Evolutionary conservation across 1,140 invertebrate species (phyloP).

Genomic region (Achatina immaculata): DNA sequence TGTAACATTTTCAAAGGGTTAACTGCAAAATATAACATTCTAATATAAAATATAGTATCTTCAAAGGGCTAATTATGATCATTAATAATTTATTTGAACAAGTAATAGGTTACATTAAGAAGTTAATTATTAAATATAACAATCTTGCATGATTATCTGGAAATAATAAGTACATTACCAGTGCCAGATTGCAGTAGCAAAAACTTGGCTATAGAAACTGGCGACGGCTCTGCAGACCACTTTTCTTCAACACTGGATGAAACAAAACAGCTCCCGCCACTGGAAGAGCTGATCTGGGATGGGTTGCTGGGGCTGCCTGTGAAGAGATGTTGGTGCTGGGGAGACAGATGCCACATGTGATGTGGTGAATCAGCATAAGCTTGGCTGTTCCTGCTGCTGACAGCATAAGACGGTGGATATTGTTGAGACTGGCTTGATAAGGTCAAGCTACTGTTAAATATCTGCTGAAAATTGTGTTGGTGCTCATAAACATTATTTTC

Average conservation of each 20-base stretch:
- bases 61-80: no score
- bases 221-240: background rate
- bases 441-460: background rate
- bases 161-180: no score
- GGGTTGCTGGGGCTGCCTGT: background rate
- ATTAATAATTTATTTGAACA: no score
- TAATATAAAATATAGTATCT: no score
- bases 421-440: background rate
- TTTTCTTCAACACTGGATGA: background rate
- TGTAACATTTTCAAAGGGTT: no score
- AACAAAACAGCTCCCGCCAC: constrained; percentile 4
- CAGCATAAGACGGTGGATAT: no score
- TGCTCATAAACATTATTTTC: no score
- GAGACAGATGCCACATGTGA: background rate
- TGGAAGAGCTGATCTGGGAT: background rate
- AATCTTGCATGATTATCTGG: no score
- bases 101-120: no score
- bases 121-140: no score
- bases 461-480: no score
- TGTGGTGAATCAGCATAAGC: background rate
- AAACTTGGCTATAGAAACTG: background rate
- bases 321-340: background rate
- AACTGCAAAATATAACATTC: no score
- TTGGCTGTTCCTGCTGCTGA: background rate
- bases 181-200: background rate